Evolutionary conservation across 2,797 vertebrate species (phyloP).

Genomic region (Liasis olivaceus): DNA sequence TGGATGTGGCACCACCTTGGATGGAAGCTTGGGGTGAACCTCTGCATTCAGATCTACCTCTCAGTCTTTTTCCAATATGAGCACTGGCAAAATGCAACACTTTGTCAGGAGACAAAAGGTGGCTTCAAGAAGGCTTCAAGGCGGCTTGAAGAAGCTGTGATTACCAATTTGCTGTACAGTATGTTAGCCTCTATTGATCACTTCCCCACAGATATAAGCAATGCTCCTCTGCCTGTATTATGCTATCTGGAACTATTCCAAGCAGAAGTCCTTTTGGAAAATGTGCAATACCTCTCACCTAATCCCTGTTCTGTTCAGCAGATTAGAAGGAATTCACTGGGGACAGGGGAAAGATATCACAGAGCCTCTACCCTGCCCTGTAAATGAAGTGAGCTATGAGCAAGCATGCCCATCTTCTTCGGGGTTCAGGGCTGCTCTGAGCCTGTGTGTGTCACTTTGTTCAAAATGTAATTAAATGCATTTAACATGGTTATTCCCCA

Average conservation of each 20-base stretch:
- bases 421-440: not conserved
- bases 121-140: too few species aligned
- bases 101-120: not conserved
- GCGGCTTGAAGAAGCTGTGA: not conserved
- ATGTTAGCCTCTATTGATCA: not conserved
- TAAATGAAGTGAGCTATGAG: not conserved
- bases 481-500: not conserved
- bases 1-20: not conserved
- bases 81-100: not conserved
- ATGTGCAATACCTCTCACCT: not conserved
- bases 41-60: not conserved
- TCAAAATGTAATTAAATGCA: not conserved
- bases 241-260: not conserved
- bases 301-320: slow-evolving; percentile 32
- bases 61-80: not conserved
- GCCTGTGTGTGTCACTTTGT: not conserved
- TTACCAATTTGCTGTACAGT: not conserved
- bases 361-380: slow-evolving; percentile 45
- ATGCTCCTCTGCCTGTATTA: not conserved
- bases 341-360: slow-evolving; percentile 9
- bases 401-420: not conserved
- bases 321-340: slow-evolving; percentile 64
- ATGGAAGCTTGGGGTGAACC: too few species aligned
- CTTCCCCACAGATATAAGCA: not conserved
- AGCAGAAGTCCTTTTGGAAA: not conserved